A percentile compares a stretch with the other conserved stretches of the same genome.
phyloP scores from a whole-genome alignment of 1,140 invertebrate species.

The Stegodyphus dumicola region DNA sequence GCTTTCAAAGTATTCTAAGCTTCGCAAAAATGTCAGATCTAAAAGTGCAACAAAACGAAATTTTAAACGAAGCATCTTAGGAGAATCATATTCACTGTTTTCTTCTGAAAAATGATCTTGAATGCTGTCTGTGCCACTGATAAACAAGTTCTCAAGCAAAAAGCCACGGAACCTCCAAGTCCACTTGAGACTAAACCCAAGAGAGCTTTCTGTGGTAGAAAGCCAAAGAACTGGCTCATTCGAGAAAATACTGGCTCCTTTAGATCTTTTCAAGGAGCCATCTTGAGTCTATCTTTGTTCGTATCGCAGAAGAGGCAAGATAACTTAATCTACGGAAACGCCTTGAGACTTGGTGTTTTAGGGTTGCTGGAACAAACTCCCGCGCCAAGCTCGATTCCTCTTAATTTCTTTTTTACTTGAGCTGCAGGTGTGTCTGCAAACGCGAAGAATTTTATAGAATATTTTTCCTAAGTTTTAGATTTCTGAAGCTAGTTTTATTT shows the following conservation, averaged over 20 bases:
- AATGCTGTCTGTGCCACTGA: constrained; percentile 9
- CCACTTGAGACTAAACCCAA: constrained; percentile 53
- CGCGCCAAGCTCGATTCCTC: constrained; percentile 35
- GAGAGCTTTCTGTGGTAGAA: constrained; percentile 43
- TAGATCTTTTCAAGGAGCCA: constrained; percentile 36
- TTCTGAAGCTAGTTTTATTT: too few species aligned
- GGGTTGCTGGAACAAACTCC: constrained; percentile 16
- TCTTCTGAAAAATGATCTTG: constrained; percentile 9
- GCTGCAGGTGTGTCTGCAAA: not conserved
- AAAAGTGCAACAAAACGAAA: not conserved
- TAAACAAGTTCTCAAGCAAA: constrained; percentile 44
- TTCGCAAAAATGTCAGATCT: not conserved
- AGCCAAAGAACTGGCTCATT: constrained; percentile 30
- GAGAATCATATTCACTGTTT: not conserved
- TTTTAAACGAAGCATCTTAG: not conserved
- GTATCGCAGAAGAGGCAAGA: constrained; percentile 40
- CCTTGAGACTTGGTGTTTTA: constrained; percentile 58
- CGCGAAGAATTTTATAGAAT: not conserved
- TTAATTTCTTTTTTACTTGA: constrained; percentile 32
- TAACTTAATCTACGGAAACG: constrained; percentile 61
- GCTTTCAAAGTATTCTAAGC: too few species aligned
- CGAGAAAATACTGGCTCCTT: constrained; percentile 33
- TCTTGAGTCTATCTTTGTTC: constrained; percentile 57
- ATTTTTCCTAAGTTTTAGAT: too few species aligned
- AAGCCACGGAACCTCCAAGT: constrained; percentile 31